Percentiles rank a stretch among this genome's conserved stretches.
Evolutionary conservation across 2,797 vertebrate genomes (phyloP).

Genomic region (Anguilla marmorata): DNA sequence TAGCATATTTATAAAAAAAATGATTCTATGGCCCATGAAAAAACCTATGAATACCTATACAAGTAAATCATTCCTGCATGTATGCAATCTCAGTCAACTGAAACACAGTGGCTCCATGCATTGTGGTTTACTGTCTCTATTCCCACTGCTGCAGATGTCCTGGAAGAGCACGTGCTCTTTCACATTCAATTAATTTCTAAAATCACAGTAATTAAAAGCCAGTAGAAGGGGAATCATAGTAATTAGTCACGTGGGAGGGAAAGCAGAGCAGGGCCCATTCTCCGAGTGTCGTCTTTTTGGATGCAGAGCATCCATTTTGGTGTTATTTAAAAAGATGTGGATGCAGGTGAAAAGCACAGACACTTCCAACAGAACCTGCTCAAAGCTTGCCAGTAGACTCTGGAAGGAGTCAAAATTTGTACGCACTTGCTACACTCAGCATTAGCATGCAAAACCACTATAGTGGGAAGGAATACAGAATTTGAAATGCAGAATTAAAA

Average conservation of each 20-base stretch:
- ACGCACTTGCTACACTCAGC: conserved; percentile 8
- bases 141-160: background rate
- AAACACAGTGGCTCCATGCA: background rate
- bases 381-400: background rate
- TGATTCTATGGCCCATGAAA: background rate
- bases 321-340: background rate
- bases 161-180: background rate
- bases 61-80: background rate
- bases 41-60: background rate
- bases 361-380: background rate
- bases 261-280: background rate
- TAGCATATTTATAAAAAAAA: background rate
- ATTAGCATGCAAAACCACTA: background rate
- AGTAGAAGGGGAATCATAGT: background rate
- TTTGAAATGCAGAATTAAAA: background rate
- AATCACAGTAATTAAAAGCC: conserved; percentile 15
- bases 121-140: background rate
- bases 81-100: background rate
- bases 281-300: background rate
- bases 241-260: background rate
- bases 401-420: background rate
- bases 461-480: background rate
- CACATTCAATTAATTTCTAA: background rate
- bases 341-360: background rate
- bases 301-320: background rate